Evolutionary conservation across 2,888 invertebrate species (phyloP).

Genomic region (Pachycephus smyrnensis): DNA sequence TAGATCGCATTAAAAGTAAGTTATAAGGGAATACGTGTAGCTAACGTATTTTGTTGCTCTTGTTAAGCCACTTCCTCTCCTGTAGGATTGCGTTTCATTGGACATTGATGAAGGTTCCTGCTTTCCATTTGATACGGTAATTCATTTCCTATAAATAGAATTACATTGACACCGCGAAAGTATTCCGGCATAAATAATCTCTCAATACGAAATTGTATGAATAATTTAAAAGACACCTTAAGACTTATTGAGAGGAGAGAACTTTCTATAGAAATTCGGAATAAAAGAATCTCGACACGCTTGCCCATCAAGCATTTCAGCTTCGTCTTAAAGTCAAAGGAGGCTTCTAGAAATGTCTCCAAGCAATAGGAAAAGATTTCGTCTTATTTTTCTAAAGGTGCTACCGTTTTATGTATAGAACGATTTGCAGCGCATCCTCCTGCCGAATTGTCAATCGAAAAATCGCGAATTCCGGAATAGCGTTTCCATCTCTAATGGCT

Average conservation of each 20-base stretch:
- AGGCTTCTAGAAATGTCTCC: background rate
- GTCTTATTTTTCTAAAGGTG: background rate
- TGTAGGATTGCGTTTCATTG: background rate
- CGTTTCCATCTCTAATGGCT: slow-evolving; percentile 34
- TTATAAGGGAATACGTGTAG: slow-evolving; percentile 13
- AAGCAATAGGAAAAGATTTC: background rate
- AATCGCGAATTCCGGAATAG: slow-evolving; percentile 25
- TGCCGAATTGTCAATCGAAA: slow-evolving; percentile 12
- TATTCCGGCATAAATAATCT: background rate
- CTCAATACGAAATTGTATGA: background rate
- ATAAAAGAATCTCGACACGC: background rate
- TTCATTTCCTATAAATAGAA: background rate
- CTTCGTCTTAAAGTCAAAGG: background rate
- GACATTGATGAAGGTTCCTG: background rate
- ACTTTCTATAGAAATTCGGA: background rate
- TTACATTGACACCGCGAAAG: background rate
- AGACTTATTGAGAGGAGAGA: background rate
- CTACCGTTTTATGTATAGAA: background rate
- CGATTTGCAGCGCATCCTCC: background rate
- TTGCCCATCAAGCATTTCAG: background rate
- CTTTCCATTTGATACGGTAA: background rate
- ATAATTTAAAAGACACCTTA: background rate
- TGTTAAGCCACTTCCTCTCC: background rate
- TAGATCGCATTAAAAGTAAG: slow-evolving; percentile 5
- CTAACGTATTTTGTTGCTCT: slow-evolving; percentile 19